Base-by-base conservation (phyloP, 2,797 vertebrate species). In the Anguilla pacifica region DNA sequence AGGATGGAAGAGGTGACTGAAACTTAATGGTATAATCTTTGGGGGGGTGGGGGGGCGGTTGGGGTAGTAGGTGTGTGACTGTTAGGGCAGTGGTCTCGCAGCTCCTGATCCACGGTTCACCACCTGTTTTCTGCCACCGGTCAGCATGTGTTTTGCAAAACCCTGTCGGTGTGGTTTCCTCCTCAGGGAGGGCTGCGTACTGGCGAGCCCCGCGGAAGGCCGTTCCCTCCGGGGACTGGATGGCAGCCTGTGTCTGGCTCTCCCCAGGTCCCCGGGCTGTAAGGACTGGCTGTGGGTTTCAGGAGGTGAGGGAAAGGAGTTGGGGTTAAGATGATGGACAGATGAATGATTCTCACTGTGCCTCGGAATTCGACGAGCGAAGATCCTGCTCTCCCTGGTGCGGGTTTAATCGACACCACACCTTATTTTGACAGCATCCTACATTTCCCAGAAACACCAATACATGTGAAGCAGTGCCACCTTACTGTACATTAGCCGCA, bases 1-100 rank as follows among this genome's bases (percentile, higher is more conserved):
- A 57, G 86, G 89, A 92, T 92, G 87, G 88, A 91, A 88, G 39
- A 49, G 77, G 2, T 46, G 77, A 22, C n/a, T 81, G 19, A 9
- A 25, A 25, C 9, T 31, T 81, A 79, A 46, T 79, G 15, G 13
- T 89, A 92, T 89, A 88, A 91, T 91, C 15, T 85, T 89, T 87
- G 67, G 2, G 88, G 92, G 51, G 64, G 89, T 92, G 89, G 90
- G 89, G 35, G 25, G 86, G 13, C 9, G 35, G 35, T 55, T 11
- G 53, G 72, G 31, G 35, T 3, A 22, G 15, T 19, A 15, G 74
- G 74, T 7, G 39, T 35, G 39, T 9, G 74, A 6, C 35, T 5
- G 74, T 46, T 79, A 19, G 13, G 39, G 5, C 35, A 13, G 35
- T 22, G 11, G 13, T 35, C 70, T 74, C 70, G 31, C 35, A 11